These are phyloP conservation scores for Burhinus oedicnemus DNA, from an alignment of 2,113 vertebrate genomes.

Conservation along the genomic window DNA sequence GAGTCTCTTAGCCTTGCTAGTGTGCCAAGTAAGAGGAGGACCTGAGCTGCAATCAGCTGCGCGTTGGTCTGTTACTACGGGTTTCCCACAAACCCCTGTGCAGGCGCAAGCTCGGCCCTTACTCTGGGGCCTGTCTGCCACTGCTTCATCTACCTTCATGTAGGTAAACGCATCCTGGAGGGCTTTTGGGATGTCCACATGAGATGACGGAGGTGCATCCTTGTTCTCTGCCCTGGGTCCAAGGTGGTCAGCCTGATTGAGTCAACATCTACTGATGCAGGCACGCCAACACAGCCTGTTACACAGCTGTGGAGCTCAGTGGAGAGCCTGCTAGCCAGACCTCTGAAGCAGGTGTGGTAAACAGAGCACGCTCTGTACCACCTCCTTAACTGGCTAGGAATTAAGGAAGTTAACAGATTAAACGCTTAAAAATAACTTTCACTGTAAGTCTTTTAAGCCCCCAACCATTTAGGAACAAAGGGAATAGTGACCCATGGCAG, in stretches of 20 bases:
- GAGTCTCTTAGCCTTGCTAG: background rate
- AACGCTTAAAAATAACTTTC: conserved; percentile 39
- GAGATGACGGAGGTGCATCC: background rate
- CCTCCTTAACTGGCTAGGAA: background rate
- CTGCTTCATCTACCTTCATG: background rate
- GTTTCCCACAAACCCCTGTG: background rate
- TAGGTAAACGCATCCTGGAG: background rate
- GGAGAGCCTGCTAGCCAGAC: background rate
- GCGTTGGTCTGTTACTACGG: fast-evolving
- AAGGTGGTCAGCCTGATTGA: background rate
- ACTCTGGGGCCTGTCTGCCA: background rate
- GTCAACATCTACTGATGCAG: background rate
- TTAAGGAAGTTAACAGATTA: conserved; percentile 46
- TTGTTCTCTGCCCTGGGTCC: background rate
- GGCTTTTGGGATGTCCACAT: background rate
- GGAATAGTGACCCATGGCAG: background rate
- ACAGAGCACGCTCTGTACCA: background rate
- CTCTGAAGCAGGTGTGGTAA: background rate
- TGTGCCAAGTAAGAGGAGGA: background rate
- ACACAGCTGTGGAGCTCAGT: background rate
- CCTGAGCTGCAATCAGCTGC: background rate
- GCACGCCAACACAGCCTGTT: background rate
- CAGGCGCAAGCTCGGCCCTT: background rate
- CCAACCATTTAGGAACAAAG: conserved; percentile 3
- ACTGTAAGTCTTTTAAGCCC: background rate